Evolutionary conservation across 2,888 invertebrate genomes (phyloP), one percentile per base, ranked within the genome.

Genomic region (Melinaea menophilus): DNA sequence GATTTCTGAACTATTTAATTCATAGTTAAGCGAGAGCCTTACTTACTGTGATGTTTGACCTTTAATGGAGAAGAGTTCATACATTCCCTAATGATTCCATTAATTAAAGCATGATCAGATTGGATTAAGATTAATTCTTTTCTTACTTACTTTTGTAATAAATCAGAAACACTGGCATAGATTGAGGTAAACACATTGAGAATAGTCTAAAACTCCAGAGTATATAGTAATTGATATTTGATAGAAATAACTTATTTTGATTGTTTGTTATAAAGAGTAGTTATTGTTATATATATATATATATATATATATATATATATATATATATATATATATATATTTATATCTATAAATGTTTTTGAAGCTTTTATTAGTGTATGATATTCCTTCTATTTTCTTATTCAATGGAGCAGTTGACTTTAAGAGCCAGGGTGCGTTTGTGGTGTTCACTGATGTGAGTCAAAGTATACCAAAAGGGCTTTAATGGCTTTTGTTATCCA

Each of bases 351-450:
- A 41, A 41, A 41, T 41, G 41, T 22, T 22, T 22, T 22, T 22
- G 22, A 22, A 22, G 22, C 22, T 41, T 55, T 58, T 58, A 34
- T 33, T 34, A 22, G 22, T 22, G 1, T 62, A 55, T 62, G 59
- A 60, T 57, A 60, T 55, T 56, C 58, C 63, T 47, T 66, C 61
- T 59, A 68, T 68, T 68, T 66, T 68, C 68, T 59, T 59, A 64
- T 41, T 37, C 68, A 64, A 31, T 64, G 62, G 63, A 66, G 63
- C 66, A 66, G n/a, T 47, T 61, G 59, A 66, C 62, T 64, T 61
- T 51, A 57, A 62, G 64, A 56, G 59, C 61, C 54, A 54, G 7
- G 37, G 58, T 55, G 22, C 3, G 5, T 60, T 51, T 61, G 61
- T 58, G 58, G 58, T 59, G 63, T 60, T 64, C 64, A 58, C 58